Evolutionary conservation across 2,113 vertebrate species (phyloP), one percentile per base, ranked within the genome.

Genomic region (Rhagologus leucostigma): DNA sequence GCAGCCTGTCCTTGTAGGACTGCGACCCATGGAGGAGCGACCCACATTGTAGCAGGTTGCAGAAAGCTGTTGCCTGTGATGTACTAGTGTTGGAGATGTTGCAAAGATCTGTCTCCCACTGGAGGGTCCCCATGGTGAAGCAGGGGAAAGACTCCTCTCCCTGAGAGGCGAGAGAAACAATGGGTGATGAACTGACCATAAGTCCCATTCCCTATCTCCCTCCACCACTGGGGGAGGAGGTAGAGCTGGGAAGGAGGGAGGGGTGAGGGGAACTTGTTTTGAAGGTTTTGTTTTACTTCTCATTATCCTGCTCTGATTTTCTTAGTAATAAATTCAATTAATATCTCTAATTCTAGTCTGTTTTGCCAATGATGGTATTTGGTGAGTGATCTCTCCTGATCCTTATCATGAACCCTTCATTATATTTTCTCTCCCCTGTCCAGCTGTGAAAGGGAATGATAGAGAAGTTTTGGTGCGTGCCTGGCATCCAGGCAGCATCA

Each of bases 81-180:
- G 9, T 37, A 12, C 4, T 76, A 0, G 0, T 1, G 1, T 4
- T 52, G 14, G 32, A 50, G 17, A 44, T 18, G 9, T 23, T 50
- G 3, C 0, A 3, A 14, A 44, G 3, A 44, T 4, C 5, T 52
- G 33, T 37, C 21, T 76, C 27, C 26, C 17, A 16, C 5, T 15
- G 52, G 33, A 68, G 46, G 13, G 5, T 22, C 18, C 10, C 22
- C 27, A 37, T 0, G 2, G 9, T 60, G 73, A 33, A 59, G 27
- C 27, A 60, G 18, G 22, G 17, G 14, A 68, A 86, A 7, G 53
- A 33, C 11, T 76, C 44, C 26, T 76, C 26, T 59, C 21, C 17
- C 26, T 44, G 17, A 15, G 20, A 11, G 77, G 13, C 1, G 10
- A 42, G 11, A 32, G 21, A 59, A 59, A 59, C 52, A 17, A 18